phyloP scores from a whole-genome alignment of 2,888 invertebrate genomes.

The Acleris emargana region DNA sequence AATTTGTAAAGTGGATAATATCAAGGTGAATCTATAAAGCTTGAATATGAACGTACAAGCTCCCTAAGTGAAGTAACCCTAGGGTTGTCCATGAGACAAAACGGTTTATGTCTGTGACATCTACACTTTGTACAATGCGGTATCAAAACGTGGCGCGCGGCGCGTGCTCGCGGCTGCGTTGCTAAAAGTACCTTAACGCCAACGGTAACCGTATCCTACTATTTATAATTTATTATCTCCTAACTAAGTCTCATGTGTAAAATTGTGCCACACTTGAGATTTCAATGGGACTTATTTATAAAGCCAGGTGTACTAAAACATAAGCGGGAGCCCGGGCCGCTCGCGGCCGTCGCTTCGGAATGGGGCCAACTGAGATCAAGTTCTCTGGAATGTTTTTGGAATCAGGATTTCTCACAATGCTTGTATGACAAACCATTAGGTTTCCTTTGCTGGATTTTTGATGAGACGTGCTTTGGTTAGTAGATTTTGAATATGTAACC shows the following conservation, averaged over 20 bases:
- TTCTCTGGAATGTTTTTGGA: slow-evolving; percentile 18
- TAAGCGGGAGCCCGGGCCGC: slow-evolving; percentile 42
- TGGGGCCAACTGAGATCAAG: slow-evolving; percentile 34
- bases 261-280: slow-evolving; percentile 79
- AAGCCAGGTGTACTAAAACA: slow-evolving; percentile 59
- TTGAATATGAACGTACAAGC: slow-evolving; percentile 61
- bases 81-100: slow-evolving; percentile 61
- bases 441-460: slow-evolving; percentile 60
- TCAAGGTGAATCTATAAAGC: slow-evolving; percentile 57
- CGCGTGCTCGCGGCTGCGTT: slow-evolving; percentile 48
- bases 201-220: slow-evolving; percentile 65
- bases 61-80: slow-evolving; percentile 65
- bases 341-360: slow-evolving; percentile 42
- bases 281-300: slow-evolving; percentile 60
- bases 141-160: slow-evolving; percentile 53
- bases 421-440: slow-evolving; percentile 58
- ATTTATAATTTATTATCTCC: slow-evolving; percentile 77
- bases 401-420: slow-evolving; percentile 54
- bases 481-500: slow-evolving; percentile 60
- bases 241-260: slow-evolving; percentile 77
- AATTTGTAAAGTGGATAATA: slow-evolving; percentile 45
- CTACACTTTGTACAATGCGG: slow-evolving; percentile 70
- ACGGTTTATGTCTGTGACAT: slow-evolving; percentile 62
- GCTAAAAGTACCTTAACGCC: slow-evolving; percentile 50
- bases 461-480: slow-evolving; percentile 57